Evolutionary conservation across 2,888 invertebrate genomes (phyloP), one percentile per base, ranked within the genome.

Genomic region (Hydrotaea cyrtoneurina): DNA sequence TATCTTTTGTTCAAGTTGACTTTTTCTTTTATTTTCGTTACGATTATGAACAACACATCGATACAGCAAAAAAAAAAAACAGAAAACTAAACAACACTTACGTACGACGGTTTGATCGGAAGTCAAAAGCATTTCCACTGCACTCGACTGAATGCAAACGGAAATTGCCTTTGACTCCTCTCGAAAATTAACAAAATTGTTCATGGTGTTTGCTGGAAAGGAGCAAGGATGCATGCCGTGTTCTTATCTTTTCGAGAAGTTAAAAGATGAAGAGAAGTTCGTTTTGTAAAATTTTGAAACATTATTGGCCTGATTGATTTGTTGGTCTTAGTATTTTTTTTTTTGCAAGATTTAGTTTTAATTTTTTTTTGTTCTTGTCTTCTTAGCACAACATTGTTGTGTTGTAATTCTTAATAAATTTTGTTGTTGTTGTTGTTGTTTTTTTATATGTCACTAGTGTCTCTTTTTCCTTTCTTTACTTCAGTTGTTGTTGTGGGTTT

Each of bases 271-370:
- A 53, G 55, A 55, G 19, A 19, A 50, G 46, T 71, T 71, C 59
- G 74, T 82, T 82, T 76, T 78, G 78, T 85, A 69, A 64, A 87
- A 91, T 91, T 91, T 91, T 90, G 91, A 92, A 91, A 92, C 91
- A 91, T 92, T 90, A 91, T 92, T 91, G 91, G 92, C 92, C 92
- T 92, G 92, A 92, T 91, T 91, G 91, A 91, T 91, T 91, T 91
- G 91, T 91, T 88, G 87, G 87, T 79, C 31, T 82, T 87, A 85
- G 88, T 80, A 86, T 87, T 79, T 87, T 86, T 85, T 64, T 86
- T 75, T 89, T 82, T 80, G 36, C n/a, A n/a, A 31, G 31, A 4
- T 31, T 73, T 15, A 71, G 57, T 83, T 82, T 86, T 78, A 46
- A 31, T 31, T 31, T 31, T 31, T 73, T 43, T 82, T 77, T 55